phyloP scores from a whole-genome alignment of 2,888 invertebrate genomes.

The Pseudanteris insignis region DNA sequence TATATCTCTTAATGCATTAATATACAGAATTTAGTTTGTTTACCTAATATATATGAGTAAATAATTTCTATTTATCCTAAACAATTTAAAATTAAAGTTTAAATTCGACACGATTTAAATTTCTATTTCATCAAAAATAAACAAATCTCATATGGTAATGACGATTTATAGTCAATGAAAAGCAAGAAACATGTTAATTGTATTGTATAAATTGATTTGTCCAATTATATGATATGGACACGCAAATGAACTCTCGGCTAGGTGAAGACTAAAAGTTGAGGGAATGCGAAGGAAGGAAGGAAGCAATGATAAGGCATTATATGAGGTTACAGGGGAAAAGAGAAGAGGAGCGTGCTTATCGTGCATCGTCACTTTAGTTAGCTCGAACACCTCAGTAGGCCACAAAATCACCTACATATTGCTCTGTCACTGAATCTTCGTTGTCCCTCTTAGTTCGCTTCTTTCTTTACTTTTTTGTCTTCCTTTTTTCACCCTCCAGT shows the following conservation, averaged over 20 bases:
- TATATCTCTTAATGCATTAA: too few species aligned
- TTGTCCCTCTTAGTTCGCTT: slow-evolving; percentile 30
- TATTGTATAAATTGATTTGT: background rate
- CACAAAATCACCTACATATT: slow-evolving; percentile 40
- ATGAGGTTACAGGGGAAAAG: slow-evolving; percentile 54
- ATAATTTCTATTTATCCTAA: too few species aligned
- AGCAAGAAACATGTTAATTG: slow-evolving; percentile 8
- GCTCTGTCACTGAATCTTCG: slow-evolving; percentile 32
- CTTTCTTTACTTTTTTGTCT: slow-evolving; percentile 19
- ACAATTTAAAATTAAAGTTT: too few species aligned
- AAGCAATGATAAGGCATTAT: slow-evolving; percentile 46
- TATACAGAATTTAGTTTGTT: too few species aligned
- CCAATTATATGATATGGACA: too few species aligned
- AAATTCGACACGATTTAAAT: too few species aligned
- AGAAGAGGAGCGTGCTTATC: slow-evolving; percentile 63
- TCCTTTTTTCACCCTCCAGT: slow-evolving; percentile 22
- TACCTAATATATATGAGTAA: too few species aligned
- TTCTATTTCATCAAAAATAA: too few species aligned
- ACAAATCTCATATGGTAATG: too few species aligned
- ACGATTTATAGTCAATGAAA: too few species aligned
- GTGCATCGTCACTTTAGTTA: slow-evolving; percentile 63
- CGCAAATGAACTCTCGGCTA: too few species aligned
- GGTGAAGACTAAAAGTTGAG: background rate
- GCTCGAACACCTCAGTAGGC: slow-evolving; percentile 51
- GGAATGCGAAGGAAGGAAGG: slow-evolving; percentile 28